Conservation (phyloP, 2,888 invertebrate genomes). For the Eremobia ochroleuca region DNA sequence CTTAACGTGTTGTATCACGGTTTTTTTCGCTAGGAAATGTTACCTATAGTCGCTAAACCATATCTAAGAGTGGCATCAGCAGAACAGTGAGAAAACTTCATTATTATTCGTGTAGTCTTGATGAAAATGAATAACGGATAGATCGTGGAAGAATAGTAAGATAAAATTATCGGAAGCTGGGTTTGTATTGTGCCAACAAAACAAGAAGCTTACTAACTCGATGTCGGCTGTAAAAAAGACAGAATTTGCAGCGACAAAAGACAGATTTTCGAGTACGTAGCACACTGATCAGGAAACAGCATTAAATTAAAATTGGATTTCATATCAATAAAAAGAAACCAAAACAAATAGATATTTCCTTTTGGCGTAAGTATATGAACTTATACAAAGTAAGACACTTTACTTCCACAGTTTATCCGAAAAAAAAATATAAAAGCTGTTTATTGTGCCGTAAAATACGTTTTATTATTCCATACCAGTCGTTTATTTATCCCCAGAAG, state of each 20-base stretch:
- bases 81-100: not conserved
- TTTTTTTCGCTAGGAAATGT: not conserved
- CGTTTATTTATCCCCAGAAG: conserved; percentile 64
- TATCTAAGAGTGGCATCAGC: not conserved
- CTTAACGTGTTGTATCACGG: too few species aligned
- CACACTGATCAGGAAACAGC: not conserved
- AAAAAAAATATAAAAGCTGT: conserved; percentile 58
- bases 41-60: too few species aligned
- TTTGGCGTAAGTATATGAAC: conserved; percentile 7
- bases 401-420: conserved; percentile 26
- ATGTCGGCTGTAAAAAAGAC: not conserved
- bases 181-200: not conserved
- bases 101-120: not conserved
- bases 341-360: conserved; percentile 15
- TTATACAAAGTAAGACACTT: conserved; percentile 51
- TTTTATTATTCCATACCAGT: conserved; percentile 63
- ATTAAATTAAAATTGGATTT: conserved; percentile 20
- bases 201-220: not conserved
- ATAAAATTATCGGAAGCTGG: not conserved
- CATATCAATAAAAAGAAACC: conserved; percentile 10
- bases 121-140: not conserved
- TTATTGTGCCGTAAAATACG: conserved; percentile 65
- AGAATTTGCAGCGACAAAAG: conserved; percentile 1
- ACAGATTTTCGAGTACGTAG: not conserved
- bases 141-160: not conserved